Evolutionary conservation across 2,797 vertebrate species (phyloP).

Genomic region (Xiphophorus birchmanni): DNA sequence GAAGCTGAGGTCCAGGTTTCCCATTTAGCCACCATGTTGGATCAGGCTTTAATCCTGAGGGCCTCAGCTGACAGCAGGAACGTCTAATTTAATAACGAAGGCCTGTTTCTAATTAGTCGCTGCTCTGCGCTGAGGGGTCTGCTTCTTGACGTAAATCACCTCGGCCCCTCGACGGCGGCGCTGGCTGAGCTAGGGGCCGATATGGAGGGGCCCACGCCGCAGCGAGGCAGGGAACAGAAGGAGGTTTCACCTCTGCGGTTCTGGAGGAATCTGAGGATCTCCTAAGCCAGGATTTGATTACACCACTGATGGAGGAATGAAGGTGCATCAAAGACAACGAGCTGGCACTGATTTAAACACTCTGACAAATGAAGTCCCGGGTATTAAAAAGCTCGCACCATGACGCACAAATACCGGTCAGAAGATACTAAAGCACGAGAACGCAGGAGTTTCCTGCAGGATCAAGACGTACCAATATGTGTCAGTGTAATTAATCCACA

Average conservation of each 20-base stretch:
- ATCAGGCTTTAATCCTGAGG: slow-evolving; percentile 50
- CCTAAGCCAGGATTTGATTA: slow-evolving; percentile 14
- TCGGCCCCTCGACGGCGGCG: slow-evolving; percentile 23
- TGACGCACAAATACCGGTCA: neutral
- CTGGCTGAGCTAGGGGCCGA: slow-evolving; percentile 44
- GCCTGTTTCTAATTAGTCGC: slow-evolving; percentile 66
- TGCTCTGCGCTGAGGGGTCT: slow-evolving; percentile 52
- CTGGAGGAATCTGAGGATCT: slow-evolving; percentile 34
- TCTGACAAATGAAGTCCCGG: neutral
- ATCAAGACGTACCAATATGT: neutral
- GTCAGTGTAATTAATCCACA: neutral
- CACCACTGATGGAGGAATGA: neutral
- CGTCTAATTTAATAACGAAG: slow-evolving; percentile 66
- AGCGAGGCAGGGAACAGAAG: neutral
- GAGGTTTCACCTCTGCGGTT: neutral
- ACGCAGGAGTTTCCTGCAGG: neutral
- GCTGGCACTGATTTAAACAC: neutral
- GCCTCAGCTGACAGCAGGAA: slow-evolving; percentile 70
- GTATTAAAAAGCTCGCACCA: neutral
- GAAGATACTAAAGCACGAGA: neutral
- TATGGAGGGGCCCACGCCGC: slow-evolving; percentile 24
- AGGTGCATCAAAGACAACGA: neutral
- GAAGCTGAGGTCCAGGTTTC: slow-evolving; percentile 46
- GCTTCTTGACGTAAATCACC: slow-evolving; percentile 57
- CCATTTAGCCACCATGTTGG: slow-evolving; percentile 59